phyloP scores from a whole-genome alignment of 2,888 invertebrate species.

The Spilarctia lutea region DNA sequence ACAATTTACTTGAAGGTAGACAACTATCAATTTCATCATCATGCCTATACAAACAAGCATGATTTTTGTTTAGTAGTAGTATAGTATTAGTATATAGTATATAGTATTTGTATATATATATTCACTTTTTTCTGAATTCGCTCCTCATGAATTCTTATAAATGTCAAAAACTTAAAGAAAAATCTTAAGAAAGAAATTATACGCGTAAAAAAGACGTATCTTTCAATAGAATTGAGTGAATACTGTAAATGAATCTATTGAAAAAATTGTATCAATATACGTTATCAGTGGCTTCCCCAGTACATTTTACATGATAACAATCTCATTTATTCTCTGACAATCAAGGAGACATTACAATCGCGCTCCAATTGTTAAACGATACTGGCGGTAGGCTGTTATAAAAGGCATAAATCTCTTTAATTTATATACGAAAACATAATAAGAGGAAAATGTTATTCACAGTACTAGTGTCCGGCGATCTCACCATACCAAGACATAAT shows the following conservation, averaged over 20 bases:
- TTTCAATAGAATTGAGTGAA: slow-evolving; percentile 19
- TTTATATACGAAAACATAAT: slow-evolving; percentile 85
- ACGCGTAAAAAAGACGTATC: neutral
- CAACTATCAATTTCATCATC: no score
- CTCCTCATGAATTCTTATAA: neutral
- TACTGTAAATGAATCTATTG: slow-evolving; percentile 33
- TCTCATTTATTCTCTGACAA: slow-evolving; percentile 64
- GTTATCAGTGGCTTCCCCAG: slow-evolving; percentile 35
- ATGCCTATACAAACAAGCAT: neutral
- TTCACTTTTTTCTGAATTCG: neutral
- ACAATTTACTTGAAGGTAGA: no score
- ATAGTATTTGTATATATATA: no score
- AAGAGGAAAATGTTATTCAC: slow-evolving; percentile 83
- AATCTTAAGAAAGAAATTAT: neutral
- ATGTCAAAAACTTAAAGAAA: neutral
- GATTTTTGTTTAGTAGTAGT: neutral
- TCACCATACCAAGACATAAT: slow-evolving; percentile 71
- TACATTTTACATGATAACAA: slow-evolving; percentile 59
- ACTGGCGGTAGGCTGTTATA: slow-evolving; percentile 66
- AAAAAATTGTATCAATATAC: slow-evolving; percentile 35
- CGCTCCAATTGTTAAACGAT: slow-evolving; percentile 63
- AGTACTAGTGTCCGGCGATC: slow-evolving; percentile 69
- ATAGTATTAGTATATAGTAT: no score
- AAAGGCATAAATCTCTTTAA: slow-evolving; percentile 79
- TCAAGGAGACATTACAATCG: slow-evolving; percentile 60